Percentiles rank a stretch among this genome's conserved stretches.
phyloP scores from a whole-genome alignment of 2,113 vertebrate species.

The Oryzias celebensis region DNA sequence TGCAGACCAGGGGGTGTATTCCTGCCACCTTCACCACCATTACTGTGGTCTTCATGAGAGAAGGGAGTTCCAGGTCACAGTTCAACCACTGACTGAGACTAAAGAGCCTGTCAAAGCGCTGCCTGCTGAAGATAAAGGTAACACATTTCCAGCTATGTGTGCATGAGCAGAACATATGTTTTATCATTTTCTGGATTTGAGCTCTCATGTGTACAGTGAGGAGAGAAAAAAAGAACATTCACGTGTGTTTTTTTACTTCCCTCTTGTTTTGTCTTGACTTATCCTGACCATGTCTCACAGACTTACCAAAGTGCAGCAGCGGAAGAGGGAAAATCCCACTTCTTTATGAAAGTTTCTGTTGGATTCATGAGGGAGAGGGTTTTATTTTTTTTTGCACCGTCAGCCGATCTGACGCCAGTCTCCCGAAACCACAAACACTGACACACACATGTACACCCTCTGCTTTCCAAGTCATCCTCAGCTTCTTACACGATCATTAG shows the following conservation, averaged over 20 bases:
- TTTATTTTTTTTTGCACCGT: slow-evolving; percentile 47
- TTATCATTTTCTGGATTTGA: slow-evolving; percentile 26
- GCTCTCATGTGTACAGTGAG: slow-evolving; percentile 31
- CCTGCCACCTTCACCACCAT: slow-evolving; percentile 95
- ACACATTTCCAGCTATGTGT: slow-evolving; percentile 25
- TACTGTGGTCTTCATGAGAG: slow-evolving; percentile 95
- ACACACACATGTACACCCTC: not conserved
- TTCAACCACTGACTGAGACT: slow-evolving; percentile 66
- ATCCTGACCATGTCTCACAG: not conserved
- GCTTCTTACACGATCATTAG: not conserved
- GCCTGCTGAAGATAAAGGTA: slow-evolving; percentile 67
- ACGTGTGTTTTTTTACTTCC: slow-evolving; percentile 53
- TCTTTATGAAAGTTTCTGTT: slow-evolving; percentile 28
- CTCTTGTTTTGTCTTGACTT: slow-evolving; percentile 18
- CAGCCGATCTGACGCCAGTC: slow-evolving; percentile 51
- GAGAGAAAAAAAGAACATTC: slow-evolving; percentile 8
- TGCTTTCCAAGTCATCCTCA: not conserved
- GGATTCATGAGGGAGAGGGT: slow-evolving; percentile 20
- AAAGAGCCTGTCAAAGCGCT: slow-evolving; percentile 60
- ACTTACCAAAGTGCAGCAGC: slow-evolving; percentile 23
- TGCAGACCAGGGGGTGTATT: slow-evolving; percentile 86
- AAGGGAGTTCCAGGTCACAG: slow-evolving; percentile 82
- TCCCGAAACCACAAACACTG: slow-evolving; percentile 4
- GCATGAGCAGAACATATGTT: slow-evolving; percentile 23
- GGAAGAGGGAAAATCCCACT: slow-evolving; percentile 4